Conservation (phyloP, 2,797 vertebrate genomes). For the Acanthurus leucopareius region DNA sequence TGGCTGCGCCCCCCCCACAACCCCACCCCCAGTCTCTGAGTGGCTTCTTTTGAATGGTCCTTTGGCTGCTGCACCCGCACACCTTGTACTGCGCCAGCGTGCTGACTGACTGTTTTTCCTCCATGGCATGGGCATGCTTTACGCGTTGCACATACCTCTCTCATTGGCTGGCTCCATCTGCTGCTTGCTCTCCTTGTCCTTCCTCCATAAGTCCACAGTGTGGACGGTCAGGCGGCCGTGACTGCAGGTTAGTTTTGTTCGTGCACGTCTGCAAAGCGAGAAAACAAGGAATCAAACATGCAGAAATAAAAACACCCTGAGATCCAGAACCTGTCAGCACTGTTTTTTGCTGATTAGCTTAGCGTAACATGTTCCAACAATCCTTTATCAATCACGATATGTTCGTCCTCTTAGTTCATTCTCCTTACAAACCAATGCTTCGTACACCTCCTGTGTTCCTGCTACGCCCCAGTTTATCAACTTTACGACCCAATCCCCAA, state of each 20-base stretch:
- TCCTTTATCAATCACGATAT: neutral
- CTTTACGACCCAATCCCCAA: conserved; percentile 66
- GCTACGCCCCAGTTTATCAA: conserved; percentile 51
- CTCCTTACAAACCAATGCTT: conserved; percentile 1
- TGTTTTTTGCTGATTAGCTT: conserved; percentile 1
- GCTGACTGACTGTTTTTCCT: conserved; percentile 55
- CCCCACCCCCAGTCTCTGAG: conserved; percentile 27
- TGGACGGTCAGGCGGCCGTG: conserved; percentile 23
- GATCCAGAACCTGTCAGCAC: conserved; percentile 17
- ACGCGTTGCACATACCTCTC: conserved; percentile 53
- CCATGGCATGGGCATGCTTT: conserved; percentile 75
- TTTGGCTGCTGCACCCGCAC: conserved; percentile 65
- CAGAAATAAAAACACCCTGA: conserved; percentile 34
- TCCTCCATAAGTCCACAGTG: conserved; percentile 48
- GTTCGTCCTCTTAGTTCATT: conserved; percentile 20
- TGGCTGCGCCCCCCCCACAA: conserved; percentile 44
- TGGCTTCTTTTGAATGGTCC: conserved; percentile 52
- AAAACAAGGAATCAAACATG: conserved; percentile 8
- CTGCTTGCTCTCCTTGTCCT: conserved; percentile 68
- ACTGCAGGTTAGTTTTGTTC: conserved; percentile 40
- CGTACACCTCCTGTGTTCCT: conserved; percentile 24
- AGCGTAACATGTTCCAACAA: conserved; percentile 28
- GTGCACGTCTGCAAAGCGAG: conserved; percentile 7
- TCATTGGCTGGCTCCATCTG: conserved; percentile 76
- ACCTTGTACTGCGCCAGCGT: conserved; percentile 64